A percentile compares a stretch with the other conserved stretches of the same genome.
These are phyloP conservation scores for Mycogona germanica DNA, from an alignment of 2,888 invertebrate genomes.

Conservation along the genomic window DNA sequence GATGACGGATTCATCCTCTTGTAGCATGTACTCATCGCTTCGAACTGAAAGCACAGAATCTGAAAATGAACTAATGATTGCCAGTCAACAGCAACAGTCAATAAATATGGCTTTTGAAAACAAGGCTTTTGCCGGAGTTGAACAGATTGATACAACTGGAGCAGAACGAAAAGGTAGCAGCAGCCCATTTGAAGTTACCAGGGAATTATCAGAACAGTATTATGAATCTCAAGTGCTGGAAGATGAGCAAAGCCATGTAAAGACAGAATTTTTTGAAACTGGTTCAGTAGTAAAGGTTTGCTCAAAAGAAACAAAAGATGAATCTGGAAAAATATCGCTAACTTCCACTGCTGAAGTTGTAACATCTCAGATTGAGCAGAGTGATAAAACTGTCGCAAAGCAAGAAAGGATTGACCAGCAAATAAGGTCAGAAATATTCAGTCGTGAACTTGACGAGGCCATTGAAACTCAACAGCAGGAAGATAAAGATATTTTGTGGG, in stretches of 20 bases:
- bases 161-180: background rate
- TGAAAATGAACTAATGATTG: conserved; percentile 2
- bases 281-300: too few species aligned
- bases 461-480: conserved; percentile 25
- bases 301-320: too few species aligned
- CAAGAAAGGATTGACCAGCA: conserved; percentile 24
- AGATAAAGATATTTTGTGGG: conserved; percentile 21
- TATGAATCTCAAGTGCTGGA: too few species aligned
- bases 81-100: conserved; percentile 10
- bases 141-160: conserved; percentile 24
- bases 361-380: too few species aligned
- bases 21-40: background rate
- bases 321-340: too few species aligned
- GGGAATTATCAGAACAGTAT: conserved; percentile 10
- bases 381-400: conserved; percentile 4
- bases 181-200: conserved; percentile 24
- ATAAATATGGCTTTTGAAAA: conserved; percentile 37
- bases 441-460: conserved; percentile 25
- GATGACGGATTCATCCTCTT: background rate
- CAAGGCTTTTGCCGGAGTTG: conserved; percentile 33
- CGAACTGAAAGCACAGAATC: conserved; percentile 18
- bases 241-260: too few species aligned
- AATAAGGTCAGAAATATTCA: conserved; percentile 25
- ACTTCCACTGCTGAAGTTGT: too few species aligned
- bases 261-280: too few species aligned